phyloP scores from a whole-genome alignment of 2,797 vertebrate genomes.

The Alca torda region DNA sequence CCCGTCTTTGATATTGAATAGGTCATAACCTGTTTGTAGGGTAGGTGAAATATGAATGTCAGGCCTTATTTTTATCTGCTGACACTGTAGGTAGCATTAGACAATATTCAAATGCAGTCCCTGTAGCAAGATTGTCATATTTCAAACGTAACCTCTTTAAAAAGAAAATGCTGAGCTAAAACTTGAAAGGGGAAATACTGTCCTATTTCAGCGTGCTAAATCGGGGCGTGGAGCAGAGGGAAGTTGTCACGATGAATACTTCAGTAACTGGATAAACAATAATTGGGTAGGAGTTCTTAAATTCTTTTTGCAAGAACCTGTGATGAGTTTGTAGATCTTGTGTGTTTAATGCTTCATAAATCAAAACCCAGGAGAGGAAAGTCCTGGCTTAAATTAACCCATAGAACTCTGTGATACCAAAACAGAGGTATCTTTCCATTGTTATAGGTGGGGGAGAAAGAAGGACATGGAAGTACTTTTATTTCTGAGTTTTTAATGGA shows the following conservation, averaged over 20 bases:
- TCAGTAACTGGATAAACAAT: not conserved
- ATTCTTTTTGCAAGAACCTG: not conserved
- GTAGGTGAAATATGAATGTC: not conserved
- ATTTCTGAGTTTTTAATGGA: not conserved
- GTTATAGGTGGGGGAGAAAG: not conserved
- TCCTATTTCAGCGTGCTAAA: not conserved
- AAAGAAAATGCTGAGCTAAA: not conserved
- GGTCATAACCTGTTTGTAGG: not conserved
- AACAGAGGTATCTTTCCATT: not conserved
- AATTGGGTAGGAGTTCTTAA: not conserved
- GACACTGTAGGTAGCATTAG: not conserved
- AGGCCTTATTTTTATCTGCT: not conserved
- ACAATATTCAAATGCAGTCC: not conserved
- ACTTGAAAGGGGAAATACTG: not conserved
- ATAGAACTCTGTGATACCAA: not conserved
- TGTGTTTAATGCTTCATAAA: not conserved
- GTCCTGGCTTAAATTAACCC: not conserved
- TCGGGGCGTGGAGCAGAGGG: not conserved
- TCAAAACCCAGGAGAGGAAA: not conserved
- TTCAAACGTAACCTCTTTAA: not conserved
- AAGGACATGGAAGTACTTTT: not conserved
- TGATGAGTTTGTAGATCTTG: not conserved
- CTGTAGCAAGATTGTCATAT: not conserved
- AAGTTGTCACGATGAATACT: not conserved
- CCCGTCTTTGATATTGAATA: not conserved